phyloP scores from a whole-genome alignment of 2,797 vertebrate genomes.

The Numenius phaeopus region DNA sequence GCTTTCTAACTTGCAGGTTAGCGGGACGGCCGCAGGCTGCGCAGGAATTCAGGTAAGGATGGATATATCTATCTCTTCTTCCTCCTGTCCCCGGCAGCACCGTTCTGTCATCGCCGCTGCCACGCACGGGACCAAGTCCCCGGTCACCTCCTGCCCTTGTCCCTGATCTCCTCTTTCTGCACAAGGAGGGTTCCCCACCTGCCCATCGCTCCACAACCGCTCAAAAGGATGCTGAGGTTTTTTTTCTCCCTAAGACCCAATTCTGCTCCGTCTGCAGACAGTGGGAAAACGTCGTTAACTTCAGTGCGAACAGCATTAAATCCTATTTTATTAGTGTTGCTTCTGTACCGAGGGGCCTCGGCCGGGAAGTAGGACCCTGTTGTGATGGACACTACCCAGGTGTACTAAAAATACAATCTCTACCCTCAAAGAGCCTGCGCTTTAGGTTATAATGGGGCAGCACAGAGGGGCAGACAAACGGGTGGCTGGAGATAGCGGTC shows the following conservation, averaged over 20 bases:
- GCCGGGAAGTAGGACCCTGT: not conserved
- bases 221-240: too few relatives aligned
- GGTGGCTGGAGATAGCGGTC: not conserved
- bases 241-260: not conserved
- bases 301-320: not conserved
- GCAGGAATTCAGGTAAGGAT: constrained; percentile 63
- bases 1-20: constrained; percentile 62
- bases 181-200: not conserved
- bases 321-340: not conserved
- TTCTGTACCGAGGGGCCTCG: not conserved
- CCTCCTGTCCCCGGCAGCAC: not conserved
- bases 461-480: not conserved
- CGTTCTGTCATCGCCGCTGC: fast-evolving
- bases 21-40: not conserved
- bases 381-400: not conserved
- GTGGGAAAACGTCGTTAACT: fast-evolving
- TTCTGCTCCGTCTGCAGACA: not conserved
- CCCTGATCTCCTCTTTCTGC: not conserved
- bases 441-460: not conserved
- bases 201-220: fast-evolving
- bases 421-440: not conserved
- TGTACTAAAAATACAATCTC: not conserved
- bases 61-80: fast-evolving
- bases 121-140: not conserved
- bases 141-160: not conserved